Evolutionary conservation across 92 coral and sea anemone species (phyloP), one percentile per base, ranked within the genome.

Genomic region (Phenganax marumi): DNA sequence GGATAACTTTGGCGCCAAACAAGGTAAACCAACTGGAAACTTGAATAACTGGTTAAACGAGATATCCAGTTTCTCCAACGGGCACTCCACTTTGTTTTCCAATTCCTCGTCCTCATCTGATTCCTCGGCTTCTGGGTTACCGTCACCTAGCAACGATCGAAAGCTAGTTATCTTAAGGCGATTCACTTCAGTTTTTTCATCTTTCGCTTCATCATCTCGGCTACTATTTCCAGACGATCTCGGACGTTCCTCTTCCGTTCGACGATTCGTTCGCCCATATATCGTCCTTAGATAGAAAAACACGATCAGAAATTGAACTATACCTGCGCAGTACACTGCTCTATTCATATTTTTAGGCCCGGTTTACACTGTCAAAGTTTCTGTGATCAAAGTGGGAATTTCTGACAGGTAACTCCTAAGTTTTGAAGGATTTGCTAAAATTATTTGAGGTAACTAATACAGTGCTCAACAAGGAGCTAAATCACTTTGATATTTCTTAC

Each of bases 101-200:
- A 89, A 39, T 70, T 92, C 99, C 68, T 96, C 99, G 26, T 96
- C 99, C 10, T 96, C 99, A 8, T 93, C 97, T 0, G 99, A 96
- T 61, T 92, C 97, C 56, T 92, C 99, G 18, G 91, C 66, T 26
- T 96, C 99, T 79, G 89, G 93, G 17, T 90, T 84, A 75, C 89
- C 90, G 3, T 75, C 79, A 50, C 99, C 97, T 93, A 97, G 91
- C 16, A 91, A 87, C 72, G 93, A 93, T 24, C 97, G 87, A 54
- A 91, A 97, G 64, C 97, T 91, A 62, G 90, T 89, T 76, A 96
- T 86, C 60, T 89, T 89, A 47, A 96, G 85, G 24, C 91, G 97
- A 43, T 53, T 23, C 9, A 13, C 49, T 6, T 87, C 97, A 12
- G 93, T 64, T 60, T 89, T 88, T 21, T 70, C 57, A 46, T 68